Conservation (phyloP, 2,797 vertebrate species). For the Sandelia bainsii region DNA sequence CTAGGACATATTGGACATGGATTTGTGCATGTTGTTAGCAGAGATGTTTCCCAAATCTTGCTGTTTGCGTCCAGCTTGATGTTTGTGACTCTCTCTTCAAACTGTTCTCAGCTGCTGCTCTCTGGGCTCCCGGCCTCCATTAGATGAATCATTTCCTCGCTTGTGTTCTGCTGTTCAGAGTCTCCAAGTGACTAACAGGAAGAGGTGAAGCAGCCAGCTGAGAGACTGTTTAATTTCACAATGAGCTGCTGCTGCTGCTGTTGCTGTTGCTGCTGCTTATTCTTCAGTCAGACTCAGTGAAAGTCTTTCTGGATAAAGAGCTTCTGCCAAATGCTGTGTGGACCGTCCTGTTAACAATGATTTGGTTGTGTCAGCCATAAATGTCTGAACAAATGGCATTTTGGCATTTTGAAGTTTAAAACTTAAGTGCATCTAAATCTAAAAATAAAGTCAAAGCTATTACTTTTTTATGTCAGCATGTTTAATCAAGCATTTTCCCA, state of each 20-base stretch:
- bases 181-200: slow-evolving; percentile 24
- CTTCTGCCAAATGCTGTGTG: not conserved
- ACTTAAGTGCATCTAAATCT: no score
- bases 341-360: no score
- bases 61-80: not conserved
- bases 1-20: no score
- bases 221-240: slow-evolving; percentile 23
- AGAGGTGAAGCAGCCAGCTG: slow-evolving; percentile 31
- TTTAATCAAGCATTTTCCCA: no score
- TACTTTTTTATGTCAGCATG: no score
- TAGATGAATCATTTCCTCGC: slow-evolving; percentile 23
- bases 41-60: not conserved
- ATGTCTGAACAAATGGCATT: not conserved
- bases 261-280: slow-evolving; percentile 12
- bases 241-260: slow-evolving; percentile 18
- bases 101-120: slow-evolving; percentile 13
- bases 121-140: slow-evolving; percentile 25
- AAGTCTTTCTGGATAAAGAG: not conserved
- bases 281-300: slow-evolving; percentile 2
- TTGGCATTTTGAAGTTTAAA: not conserved
- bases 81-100: not conserved
- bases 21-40: no score
- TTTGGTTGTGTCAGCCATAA: not conserved
- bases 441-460: no score
- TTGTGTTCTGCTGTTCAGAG: slow-evolving; percentile 12